phyloP scores from a whole-genome alignment of 2,888 invertebrate species.

The Liopterus haemorrhoidalis region DNA sequence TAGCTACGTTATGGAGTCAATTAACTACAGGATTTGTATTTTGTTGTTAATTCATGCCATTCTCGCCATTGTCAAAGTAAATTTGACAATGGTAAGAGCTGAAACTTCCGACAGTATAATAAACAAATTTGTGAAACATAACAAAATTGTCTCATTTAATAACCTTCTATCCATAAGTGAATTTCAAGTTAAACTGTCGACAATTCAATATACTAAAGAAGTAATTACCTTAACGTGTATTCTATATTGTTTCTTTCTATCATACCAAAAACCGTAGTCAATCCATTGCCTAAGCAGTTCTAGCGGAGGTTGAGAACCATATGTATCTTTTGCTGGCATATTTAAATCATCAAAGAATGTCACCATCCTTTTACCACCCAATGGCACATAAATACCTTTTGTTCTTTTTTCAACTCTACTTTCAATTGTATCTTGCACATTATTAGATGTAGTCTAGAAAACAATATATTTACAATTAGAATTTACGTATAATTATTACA shows the following conservation, averaged over 20 bases:
- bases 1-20: no score
- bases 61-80: no score
- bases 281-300: slow-evolving; percentile 81
- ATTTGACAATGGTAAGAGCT: no score
- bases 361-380: slow-evolving; percentile 76
- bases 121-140: no score
- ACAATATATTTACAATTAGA: slow-evolving; percentile 5
- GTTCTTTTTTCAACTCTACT: slow-evolving; percentile 82
- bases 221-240: slow-evolving; percentile 62
- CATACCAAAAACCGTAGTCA: slow-evolving; percentile 88
- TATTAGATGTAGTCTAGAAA: slow-evolving; percentile 68
- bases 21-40: no score
- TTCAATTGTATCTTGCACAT: slow-evolving; percentile 80
- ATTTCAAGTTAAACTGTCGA: neutral
- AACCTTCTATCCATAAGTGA: no score
- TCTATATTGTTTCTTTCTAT: slow-evolving; percentile 69
- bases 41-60: no score
- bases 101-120: no score
- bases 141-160: no score
- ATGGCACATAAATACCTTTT: slow-evolving; percentile 74
- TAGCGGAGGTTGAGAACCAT: slow-evolving; percentile 83
- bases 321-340: slow-evolving; percentile 84
- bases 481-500: slow-evolving; percentile 3
- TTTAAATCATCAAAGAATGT: slow-evolving; percentile 89
- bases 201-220: neutral